Conservation (phyloP, 2,888 invertebrate genomes). For the Heliothis peltigera region DNA sequence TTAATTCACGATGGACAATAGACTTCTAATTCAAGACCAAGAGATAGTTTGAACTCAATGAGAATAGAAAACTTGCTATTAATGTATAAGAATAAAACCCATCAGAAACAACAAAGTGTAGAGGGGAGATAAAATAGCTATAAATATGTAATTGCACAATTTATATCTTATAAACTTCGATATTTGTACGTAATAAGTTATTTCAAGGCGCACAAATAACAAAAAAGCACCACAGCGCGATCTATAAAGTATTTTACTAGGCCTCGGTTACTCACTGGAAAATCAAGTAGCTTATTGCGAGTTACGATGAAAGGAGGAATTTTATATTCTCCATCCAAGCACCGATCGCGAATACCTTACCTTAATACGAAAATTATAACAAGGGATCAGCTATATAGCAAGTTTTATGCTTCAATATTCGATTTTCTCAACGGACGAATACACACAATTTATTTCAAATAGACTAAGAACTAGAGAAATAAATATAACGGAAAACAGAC, state of each 20-base stretch:
- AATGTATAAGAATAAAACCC: not conserved
- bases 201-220: conserved; percentile 39
- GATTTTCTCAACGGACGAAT: conserved; percentile 33
- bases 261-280: conserved; percentile 39
- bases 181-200: conserved; percentile 28
- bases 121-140: conserved; percentile 18
- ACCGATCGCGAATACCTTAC: conserved; percentile 52
- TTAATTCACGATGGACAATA: not conserved
- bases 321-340: conserved; percentile 39
- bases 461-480: conserved; percentile 32
- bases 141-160: conserved; percentile 38
- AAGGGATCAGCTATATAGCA: conserved; percentile 44
- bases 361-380: conserved; percentile 64
- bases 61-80: no score
- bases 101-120: not conserved
- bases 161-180: conserved; percentile 17
- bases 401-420: conserved; percentile 45
- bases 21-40: not conserved
- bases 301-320: conserved; percentile 44
- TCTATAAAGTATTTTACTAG: conserved; percentile 52
- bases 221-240: conserved; percentile 32
- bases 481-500: conserved; percentile 30
- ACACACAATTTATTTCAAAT: conserved; percentile 50
- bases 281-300: conserved; percentile 53
- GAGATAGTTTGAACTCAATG: no score